phyloP scores from a whole-genome alignment of 2,888 invertebrate genomes.

The Autographa gamma region DNA sequence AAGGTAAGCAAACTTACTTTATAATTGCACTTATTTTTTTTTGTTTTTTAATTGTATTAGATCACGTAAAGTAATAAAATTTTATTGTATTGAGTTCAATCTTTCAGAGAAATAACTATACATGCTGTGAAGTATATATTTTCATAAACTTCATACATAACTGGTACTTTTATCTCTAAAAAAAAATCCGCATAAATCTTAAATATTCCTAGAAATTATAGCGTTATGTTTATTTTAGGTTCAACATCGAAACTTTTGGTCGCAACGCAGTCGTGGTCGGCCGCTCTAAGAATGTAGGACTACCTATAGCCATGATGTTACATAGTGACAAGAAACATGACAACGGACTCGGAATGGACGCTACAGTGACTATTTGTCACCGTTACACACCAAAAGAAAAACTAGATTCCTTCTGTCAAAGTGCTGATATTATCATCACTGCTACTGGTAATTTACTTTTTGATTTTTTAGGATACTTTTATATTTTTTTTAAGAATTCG shows the following conservation, averaged over 20 bases:
- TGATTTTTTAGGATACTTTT: slow-evolving; percentile 8
- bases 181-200: no score
- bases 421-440: slow-evolving; percentile 93
- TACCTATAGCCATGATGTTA: slow-evolving; percentile 96
- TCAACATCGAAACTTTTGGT: slow-evolving; percentile 92
- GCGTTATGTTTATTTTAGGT: slow-evolving; percentile 65
- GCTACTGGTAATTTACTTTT: slow-evolving; percentile 89
- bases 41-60: no score
- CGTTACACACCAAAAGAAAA: slow-evolving; percentile 95
- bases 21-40: no score
- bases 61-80: no score
- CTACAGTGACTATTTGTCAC: slow-evolving; percentile 97
- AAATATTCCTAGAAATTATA: background rate
- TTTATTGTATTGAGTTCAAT: no score
- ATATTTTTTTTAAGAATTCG: background rate
- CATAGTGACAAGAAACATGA: slow-evolving; percentile 93
- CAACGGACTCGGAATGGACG: slow-evolving; percentile 92
- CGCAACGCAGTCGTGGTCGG: slow-evolving; percentile 97
- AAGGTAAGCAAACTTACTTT: slow-evolving; percentile 87
- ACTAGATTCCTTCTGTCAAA: slow-evolving; percentile 91
- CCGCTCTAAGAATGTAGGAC: slow-evolving; percentile 96
- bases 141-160: no score
- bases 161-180: no score
- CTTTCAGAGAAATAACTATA: background rate
- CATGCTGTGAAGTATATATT: no score